phyloP scores from a whole-genome alignment of 64 coral and sea anemone species.

The Catalaphyllia jardinei region DNA sequence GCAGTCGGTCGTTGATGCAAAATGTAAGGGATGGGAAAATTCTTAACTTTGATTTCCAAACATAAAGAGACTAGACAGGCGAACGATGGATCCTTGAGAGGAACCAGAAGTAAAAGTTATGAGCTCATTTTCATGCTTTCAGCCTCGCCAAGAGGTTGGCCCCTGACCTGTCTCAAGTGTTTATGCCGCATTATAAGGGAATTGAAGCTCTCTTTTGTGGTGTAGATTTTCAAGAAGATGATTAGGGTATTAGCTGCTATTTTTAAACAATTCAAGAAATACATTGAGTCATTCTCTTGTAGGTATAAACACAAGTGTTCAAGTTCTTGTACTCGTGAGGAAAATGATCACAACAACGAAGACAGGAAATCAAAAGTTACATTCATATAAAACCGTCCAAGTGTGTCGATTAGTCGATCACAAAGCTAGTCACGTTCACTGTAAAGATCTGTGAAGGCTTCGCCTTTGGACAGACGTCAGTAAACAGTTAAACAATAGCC shows the following conservation, averaged over 20 bases:
- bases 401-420: too few species aligned
- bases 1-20: too few species aligned
- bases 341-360: neutral
- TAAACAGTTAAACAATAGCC: too few species aligned
- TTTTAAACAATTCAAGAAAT: neutral
- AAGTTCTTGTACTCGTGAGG: too few species aligned
- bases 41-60: too few species aligned
- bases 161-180: neutral
- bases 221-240: neutral
- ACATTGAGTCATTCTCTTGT: neutral
- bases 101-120: neutral
- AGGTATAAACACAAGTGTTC: neutral
- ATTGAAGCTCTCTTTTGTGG: neutral
- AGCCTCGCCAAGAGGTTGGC: neutral
- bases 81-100: too few species aligned
- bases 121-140: neutral
- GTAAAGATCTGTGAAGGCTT: too few species aligned
- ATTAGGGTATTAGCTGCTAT: neutral
- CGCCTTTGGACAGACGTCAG: too few species aligned
- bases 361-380: neutral
- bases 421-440: too few species aligned
- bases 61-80: too few species aligned
- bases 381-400: too few species aligned
- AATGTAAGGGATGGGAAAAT: too few species aligned
- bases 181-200: neutral